Evolutionary conservation across 2,113 vertebrate genomes (phyloP).

Genomic region (Muscicapa adusta): DNA sequence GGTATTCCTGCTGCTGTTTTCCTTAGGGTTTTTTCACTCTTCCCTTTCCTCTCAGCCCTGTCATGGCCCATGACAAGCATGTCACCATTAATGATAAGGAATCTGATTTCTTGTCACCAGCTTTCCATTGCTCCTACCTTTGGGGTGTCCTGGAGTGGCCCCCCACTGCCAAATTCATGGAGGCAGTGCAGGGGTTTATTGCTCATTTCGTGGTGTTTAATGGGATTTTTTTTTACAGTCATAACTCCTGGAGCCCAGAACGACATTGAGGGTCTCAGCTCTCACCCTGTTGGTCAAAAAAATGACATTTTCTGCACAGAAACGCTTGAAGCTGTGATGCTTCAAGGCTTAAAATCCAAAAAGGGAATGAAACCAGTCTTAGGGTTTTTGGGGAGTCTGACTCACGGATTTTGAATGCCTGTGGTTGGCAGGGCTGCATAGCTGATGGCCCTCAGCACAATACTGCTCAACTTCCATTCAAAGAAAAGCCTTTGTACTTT

Average conservation of each 20-base stretch:
- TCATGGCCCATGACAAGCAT: background rate
- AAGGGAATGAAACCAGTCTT: constrained; percentile 32
- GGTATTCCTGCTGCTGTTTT: background rate
- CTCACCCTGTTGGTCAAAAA: background rate
- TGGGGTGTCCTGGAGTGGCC: background rate
- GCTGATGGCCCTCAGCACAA: constrained; percentile 35
- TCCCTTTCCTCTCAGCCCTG: background rate
- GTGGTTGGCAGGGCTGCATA: constrained; percentile 43
- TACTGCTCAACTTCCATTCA: background rate
- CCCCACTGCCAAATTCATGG: background rate
- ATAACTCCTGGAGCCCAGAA: background rate
- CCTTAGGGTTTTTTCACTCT: background rate
- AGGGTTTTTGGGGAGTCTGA: constrained; percentile 47
- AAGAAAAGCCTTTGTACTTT: constrained; percentile 14
- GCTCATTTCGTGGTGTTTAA: background rate
- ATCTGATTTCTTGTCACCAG: background rate
- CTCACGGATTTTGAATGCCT: constrained; percentile 40
- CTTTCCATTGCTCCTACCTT: background rate
- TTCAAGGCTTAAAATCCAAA: background rate
- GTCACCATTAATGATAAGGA: background rate
- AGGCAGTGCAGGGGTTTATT: background rate
- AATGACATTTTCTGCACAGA: background rate
- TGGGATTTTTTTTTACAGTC: background rate
- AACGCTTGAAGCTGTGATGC: background rate
- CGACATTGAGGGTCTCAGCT: background rate